Evolutionary conservation across 2,888 invertebrate genomes (phyloP).

Genomic region (Theodoxus fluviatilis): DNA sequence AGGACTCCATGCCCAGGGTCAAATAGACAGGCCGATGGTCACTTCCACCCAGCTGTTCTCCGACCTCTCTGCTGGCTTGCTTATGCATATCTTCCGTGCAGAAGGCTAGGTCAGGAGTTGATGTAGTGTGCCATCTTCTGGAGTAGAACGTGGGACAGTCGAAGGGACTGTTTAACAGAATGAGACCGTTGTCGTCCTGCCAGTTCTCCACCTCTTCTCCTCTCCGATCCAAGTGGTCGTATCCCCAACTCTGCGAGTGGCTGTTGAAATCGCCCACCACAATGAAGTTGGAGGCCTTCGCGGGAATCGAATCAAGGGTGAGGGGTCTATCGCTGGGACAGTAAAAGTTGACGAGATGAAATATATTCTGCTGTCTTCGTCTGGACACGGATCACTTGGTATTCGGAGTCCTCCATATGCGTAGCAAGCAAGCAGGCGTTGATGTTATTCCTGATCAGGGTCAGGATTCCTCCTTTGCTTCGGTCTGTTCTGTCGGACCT

Average conservation of each 20-base stretch:
- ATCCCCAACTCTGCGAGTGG: slow-evolving; percentile 24
- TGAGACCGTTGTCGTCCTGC: slow-evolving; percentile 3
- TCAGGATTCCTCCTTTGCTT: slow-evolving; percentile 31
- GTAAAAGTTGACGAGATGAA: background rate
- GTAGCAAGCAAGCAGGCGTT: slow-evolving; percentile 24
- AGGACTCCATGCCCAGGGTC: background rate
- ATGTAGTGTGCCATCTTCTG: slow-evolving; percentile 23
- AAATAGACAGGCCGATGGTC: slow-evolving; percentile 22
- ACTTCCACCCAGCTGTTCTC: slow-evolving; percentile 28
- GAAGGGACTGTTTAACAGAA: slow-evolving; percentile 11
- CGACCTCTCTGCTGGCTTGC: background rate
- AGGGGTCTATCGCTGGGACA: background rate
- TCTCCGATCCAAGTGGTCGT: slow-evolving; percentile 17
- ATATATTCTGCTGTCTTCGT: no score
- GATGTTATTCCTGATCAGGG: slow-evolving; percentile 32
- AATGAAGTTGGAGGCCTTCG: background rate
- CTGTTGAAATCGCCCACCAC: no score
- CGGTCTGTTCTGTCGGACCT: slow-evolving; percentile 28
- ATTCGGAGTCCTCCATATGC: no score
- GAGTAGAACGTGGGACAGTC: slow-evolving; percentile 26
- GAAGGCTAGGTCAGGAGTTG: slow-evolving; percentile 29
- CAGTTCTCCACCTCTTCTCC: slow-evolving; percentile 25
- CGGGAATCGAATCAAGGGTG: no score
- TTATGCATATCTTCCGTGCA: slow-evolving; percentile 7
- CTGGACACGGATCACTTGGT: no score